These are phyloP conservation scores for Copidosoma floridanum DNA, from an alignment of 1,140 invertebrate genomes.

Conservation along the genomic window DNA sequence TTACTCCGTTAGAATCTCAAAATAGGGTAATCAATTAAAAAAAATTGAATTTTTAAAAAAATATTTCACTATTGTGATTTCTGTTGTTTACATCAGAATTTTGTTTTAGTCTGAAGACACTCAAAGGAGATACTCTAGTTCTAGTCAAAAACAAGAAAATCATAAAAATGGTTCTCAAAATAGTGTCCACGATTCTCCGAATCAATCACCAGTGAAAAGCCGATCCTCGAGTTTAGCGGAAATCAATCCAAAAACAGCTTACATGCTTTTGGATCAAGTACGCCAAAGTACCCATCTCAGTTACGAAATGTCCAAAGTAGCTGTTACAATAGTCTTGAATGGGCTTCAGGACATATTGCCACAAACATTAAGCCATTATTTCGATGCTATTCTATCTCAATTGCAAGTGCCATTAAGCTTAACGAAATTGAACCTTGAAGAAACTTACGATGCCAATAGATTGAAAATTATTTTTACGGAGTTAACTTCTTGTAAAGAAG, in stretches of 20 bases:
- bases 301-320: slow-evolving; percentile 82
- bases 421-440: slow-evolving; percentile 62
- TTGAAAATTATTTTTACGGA: slow-evolving; percentile 78
- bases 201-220: slow-evolving; percentile 43
- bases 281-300: slow-evolving; percentile 80
- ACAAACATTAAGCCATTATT: slow-evolving; percentile 60
- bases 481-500: slow-evolving; percentile 84
- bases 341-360: slow-evolving; percentile 65
- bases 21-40: no score
- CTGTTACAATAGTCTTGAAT: slow-evolving; percentile 74
- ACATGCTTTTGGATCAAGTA: slow-evolving; percentile 74
- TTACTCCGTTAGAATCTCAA: no score
- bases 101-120: slow-evolving; percentile 2
- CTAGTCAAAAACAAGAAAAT: slow-evolving; percentile 29
- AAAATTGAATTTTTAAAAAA: background rate
- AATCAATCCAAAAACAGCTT: slow-evolving; percentile 63
- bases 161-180: slow-evolving; percentile 38
- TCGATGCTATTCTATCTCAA: slow-evolving; percentile 58
- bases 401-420: slow-evolving; percentile 61
- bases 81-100: background rate
- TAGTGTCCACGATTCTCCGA: slow-evolving; percentile 27
- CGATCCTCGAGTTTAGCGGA: slow-evolving; percentile 45
- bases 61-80: background rate
- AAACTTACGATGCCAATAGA: slow-evolving; percentile 75
- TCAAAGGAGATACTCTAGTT: slow-evolving; percentile 1